Base-by-base conservation (phyloP, 2,797 vertebrate genomes). In the Novumbra hubbsi region DNA sequence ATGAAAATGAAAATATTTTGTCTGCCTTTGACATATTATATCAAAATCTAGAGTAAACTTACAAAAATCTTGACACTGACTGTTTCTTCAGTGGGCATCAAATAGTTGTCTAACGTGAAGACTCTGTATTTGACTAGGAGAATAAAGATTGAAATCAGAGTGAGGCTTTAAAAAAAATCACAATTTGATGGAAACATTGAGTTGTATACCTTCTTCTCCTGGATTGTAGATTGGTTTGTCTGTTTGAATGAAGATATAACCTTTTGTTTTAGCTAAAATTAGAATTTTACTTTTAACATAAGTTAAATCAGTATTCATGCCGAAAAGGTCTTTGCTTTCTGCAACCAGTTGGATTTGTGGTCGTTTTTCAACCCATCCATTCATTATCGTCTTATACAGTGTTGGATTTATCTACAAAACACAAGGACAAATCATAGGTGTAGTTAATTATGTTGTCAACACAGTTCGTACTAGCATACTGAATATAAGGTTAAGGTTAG, bases 221-320 rank as follows among this genome's bases (percentile, higher is more conserved):
- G 91, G 92, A 28, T 88, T 93, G 73, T 93, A 93, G 70, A 93
- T 88, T 0, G 92, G 88, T 34, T 93, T 93, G 73, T 92, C 88
- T 1, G 92, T 93, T 82, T 93, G 92, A 80, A 93, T 88, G 24
- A 93, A 93, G 70, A 93, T 87, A 72, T 91, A 90, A 14, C 92
- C 92, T 28, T 78, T 90, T 85, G 83, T 92, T 67, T 85, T 85
- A 3, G 92, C 92, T 71, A 93, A 57, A 24, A 84, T 4, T 32
- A 84, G 68, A 28, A 27, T 55, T 12, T 1, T 69, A 19, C 21
- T 34, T 71, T 1, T 70, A 0, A 0, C 0, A 0, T 0, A 0
- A 0, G 1, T 0, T 38, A 2, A 2, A 8, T 2, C 9, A 0
- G 17, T 2, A 67, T 38, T n/a, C 41, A n/a, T 6, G 27, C 7